Percentiles rank a stretch among this genome's conserved stretches.
Conservation (phyloP, 2,113 vertebrate species). For the Hassar affinis region DNA sequence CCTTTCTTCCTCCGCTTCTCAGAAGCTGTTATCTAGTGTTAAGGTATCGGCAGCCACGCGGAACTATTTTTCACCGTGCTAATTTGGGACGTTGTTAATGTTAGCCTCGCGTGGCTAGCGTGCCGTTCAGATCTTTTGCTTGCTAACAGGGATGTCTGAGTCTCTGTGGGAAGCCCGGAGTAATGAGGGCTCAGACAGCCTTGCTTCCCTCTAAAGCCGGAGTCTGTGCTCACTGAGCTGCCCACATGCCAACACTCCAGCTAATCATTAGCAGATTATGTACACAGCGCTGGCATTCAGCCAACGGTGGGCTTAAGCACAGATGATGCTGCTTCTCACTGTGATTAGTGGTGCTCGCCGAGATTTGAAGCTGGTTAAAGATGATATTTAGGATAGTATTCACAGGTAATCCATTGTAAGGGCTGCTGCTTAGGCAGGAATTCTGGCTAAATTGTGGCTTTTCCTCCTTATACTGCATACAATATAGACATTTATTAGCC, state of each 20-base stretch:
- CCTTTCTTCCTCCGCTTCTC: not conserved
- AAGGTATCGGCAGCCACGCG: constrained; percentile 3
- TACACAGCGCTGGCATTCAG: constrained; percentile 13
- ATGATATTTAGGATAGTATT: not conserved
- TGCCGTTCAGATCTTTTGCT: constrained; percentile 16
- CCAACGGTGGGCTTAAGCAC: not conserved
- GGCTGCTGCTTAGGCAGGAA: not conserved
- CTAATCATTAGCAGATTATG: constrained; percentile 48
- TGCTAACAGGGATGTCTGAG: constrained; percentile 44
- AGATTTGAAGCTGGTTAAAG: not conserved
- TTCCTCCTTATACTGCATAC: too few species aligned
- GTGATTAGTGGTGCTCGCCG: constrained; percentile 17
- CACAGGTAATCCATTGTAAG: not conserved
- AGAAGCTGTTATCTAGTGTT: not conserved
- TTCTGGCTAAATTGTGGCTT: not conserved
- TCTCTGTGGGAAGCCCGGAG: constrained; percentile 44
- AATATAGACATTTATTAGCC: not conserved
- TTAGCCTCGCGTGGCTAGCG: constrained; percentile 14
- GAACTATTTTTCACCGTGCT: constrained; percentile 35
- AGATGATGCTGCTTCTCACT: not conserved
- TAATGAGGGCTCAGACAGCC: constrained; percentile 47
- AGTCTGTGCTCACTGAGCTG: constrained; percentile 41
- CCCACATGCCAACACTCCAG: constrained; percentile 39
- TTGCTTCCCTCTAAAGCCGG: constrained; percentile 39
- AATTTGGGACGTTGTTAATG: constrained; percentile 41